Base-by-base conservation (phyloP, 2,888 invertebrate species). In the Melanostoma mellinum region DNA sequence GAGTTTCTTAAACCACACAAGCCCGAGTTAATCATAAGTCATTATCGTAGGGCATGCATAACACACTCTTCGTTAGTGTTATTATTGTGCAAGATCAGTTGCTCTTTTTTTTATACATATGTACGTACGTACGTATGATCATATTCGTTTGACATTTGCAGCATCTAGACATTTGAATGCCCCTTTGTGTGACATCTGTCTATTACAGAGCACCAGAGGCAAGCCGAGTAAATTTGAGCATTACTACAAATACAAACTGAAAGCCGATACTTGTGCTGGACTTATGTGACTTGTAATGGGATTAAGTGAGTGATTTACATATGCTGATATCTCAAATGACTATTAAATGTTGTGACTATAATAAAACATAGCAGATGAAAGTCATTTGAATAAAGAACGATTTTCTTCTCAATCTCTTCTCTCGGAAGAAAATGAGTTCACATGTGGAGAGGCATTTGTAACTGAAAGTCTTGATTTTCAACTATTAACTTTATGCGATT, bases 101-200 rank as follows among this genome's bases (percentile, higher is more conserved):
- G 30, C 20, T 6, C 20, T 20, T 20, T 20, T 20, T 20, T 20
- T 20, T 20, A 20, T 20, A 20, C 20, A 20, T 20, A 20, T 1
- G 20, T 20, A 20, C 20, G 20, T 20, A 20, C 20, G 20, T 20
- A 20, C 20, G 20, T 20, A 38, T 50, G 35, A 36, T 38, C n/a
- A 10, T 48, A 33, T 10, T 44, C 36, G 46, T 60, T 53, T 78
- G 76, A 69, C 69, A 71, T 77, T 69, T 60, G 55, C 50, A 20
- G 32, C 50, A 46, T 35, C 20, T 20, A 63, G 53, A 53, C 63
- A 48, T 65, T 40, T 30, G 56, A 56, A 53, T 80, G 69, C 79
- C 79, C 67, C 74, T 72, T 79, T 53, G 46, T 79, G 61, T 61
- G 79, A 79, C 73, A 79, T 79, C 79, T 79, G 79, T 67, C 78